phyloP scores from a whole-genome alignment of 2,797 vertebrate genomes.

The Erithacus rubecula region DNA sequence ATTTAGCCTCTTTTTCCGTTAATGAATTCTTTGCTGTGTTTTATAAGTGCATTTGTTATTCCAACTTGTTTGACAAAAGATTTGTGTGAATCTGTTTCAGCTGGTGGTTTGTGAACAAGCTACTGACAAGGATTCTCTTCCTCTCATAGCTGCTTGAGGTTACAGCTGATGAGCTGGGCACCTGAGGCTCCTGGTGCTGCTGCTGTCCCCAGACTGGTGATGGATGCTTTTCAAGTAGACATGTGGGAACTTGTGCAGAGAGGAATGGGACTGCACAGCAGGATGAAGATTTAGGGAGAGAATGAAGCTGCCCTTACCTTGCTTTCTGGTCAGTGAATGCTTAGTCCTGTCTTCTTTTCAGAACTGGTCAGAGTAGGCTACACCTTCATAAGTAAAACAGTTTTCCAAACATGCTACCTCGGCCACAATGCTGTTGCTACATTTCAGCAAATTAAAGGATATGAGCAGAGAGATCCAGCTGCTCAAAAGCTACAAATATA shows the following conservation, averaged over 20 bases:
- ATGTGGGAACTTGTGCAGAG: background rate
- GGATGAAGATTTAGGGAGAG: background rate
- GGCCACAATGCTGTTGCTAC: background rate
- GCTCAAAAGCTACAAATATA: constrained; percentile 54
- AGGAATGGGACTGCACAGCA: background rate
- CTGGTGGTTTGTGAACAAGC: background rate
- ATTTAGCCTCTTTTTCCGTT: constrained; percentile 25
- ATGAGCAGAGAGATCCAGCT: constrained; percentile 41
- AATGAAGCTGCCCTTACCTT: background rate
- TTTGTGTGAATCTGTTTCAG: constrained; percentile 4
- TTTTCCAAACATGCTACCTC: background rate
- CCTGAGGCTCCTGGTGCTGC: background rate
- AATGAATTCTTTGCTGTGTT: constrained; percentile 32
- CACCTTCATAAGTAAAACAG: background rate
- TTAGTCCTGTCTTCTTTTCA: background rate
- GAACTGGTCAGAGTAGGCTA: background rate
- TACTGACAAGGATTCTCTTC: background rate
- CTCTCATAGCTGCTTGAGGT: background rate
- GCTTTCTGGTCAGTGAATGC: background rate
- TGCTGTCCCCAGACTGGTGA: background rate
- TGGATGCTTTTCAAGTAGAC: background rate
- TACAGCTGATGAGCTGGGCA: background rate
- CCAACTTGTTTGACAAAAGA: background rate
- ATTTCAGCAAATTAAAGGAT: constrained; percentile 54
- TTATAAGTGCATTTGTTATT: constrained; percentile 30